A percentile compares a stretch with the other conserved stretches of the same genome.
phyloP scores from a whole-genome alignment of 2,797 vertebrate genomes.

The Eutrigla gurnardus region DNA sequence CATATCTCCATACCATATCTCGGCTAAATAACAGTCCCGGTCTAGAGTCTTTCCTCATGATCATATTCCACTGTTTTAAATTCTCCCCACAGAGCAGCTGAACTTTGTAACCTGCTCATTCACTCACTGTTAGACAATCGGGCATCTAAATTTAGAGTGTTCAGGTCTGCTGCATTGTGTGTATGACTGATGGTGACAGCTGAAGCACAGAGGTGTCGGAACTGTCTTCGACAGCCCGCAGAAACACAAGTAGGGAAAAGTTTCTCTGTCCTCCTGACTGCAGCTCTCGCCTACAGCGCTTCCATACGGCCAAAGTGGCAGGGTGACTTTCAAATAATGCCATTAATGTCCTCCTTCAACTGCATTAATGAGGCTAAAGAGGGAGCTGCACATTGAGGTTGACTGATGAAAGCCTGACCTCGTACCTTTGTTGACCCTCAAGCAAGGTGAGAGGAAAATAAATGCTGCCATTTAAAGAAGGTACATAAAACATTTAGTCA shows the following conservation, averaged over 20 bases:
- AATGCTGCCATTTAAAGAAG: constrained; percentile 18
- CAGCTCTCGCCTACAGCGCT: constrained; percentile 23
- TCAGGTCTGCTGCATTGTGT: constrained; percentile 62
- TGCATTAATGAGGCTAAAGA: constrained; percentile 59
- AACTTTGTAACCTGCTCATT: constrained; percentile 31
- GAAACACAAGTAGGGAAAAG: constrained; percentile 37
- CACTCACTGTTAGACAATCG: constrained; percentile 45
- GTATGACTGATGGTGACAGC: constrained; percentile 76
- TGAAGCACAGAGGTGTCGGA: constrained; percentile 68
- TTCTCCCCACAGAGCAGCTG: constrained; percentile 13
- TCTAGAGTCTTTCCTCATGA: neutral
- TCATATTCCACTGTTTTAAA: neutral
- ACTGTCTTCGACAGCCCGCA: constrained; percentile 41
- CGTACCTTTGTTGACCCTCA: constrained; percentile 39
- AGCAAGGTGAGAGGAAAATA: constrained; percentile 40
- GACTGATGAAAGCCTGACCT: constrained; percentile 57
- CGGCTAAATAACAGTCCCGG: neutral
- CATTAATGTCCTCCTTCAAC: constrained; percentile 48
- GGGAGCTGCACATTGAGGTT: constrained; percentile 35
- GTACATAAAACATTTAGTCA: constrained; percentile 4
- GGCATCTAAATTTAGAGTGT: constrained; percentile 71
- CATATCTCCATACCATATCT: neutral
- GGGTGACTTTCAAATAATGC: constrained; percentile 66
- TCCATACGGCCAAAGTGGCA: constrained; percentile 41
- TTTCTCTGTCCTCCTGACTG: constrained; percentile 29